phyloP scores from a whole-genome alignment of 2,797 vertebrate species.

The Epinephelus coioides region DNA sequence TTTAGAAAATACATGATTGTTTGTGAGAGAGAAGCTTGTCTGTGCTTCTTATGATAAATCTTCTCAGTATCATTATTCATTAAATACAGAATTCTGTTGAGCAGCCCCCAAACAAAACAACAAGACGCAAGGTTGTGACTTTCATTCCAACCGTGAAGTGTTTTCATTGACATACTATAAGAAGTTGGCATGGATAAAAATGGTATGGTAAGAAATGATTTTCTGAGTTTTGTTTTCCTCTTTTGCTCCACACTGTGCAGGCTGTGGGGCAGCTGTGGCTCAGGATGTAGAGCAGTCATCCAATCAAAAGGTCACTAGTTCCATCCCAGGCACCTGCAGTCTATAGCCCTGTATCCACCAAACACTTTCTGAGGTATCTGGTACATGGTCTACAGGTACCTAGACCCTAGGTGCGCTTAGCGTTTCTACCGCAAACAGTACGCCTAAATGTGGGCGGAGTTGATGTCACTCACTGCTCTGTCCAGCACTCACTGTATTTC shows the following conservation, averaged over 20 bases:
- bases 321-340: too few species aligned
- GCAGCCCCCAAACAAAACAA: constrained; percentile 2
- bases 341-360: too few species aligned
- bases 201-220: background rate
- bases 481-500: too few species aligned
- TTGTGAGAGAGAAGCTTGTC: background rate
- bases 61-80: background rate
- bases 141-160: background rate
- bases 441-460: too few species aligned
- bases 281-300: too few species aligned
- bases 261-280: too few species aligned
- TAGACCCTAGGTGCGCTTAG: too few species aligned
- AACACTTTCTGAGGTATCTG: too few species aligned
- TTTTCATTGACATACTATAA: constrained; percentile 1
- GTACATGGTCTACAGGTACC: too few species aligned
- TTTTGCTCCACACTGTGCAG: background rate
- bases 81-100: background rate
- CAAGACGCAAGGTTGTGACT: background rate
- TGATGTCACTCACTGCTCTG: too few species aligned
- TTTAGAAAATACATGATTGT: background rate
- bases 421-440: too few species aligned
- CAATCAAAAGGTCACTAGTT: too few species aligned
- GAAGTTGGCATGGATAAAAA: background rate
- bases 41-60: background rate
- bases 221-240: background rate